These are phyloP conservation scores for Isoperla grammatica DNA, from an alignment of 2,888 invertebrate species.

Conservation along the genomic window DNA sequence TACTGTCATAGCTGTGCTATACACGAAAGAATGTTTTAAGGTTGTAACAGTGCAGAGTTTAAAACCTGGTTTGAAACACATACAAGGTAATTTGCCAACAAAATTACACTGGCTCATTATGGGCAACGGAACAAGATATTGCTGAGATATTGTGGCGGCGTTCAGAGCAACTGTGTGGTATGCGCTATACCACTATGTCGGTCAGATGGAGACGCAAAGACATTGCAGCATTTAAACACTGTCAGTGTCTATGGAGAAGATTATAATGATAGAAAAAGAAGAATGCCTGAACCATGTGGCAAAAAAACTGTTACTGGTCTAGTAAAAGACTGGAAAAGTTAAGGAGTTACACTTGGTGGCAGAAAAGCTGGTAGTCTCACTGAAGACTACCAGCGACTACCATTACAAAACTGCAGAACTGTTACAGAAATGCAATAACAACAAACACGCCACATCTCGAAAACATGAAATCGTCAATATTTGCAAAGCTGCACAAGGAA, in stretches of 20 bases:
- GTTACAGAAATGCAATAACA: slow-evolving; percentile 27
- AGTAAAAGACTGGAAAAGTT: slow-evolving; percentile 16
- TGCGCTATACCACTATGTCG: slow-evolving; percentile 20
- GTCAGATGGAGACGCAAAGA: slow-evolving; percentile 22
- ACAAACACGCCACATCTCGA: slow-evolving; percentile 24
- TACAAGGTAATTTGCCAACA: no score
- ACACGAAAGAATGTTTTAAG: neutral
- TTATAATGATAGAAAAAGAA: slow-evolving; percentile 21
- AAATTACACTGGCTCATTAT: no score
- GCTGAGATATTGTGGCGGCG: slow-evolving; percentile 1
- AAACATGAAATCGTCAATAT: no score
- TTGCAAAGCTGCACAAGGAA: no score
- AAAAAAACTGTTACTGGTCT: slow-evolving; percentile 26
- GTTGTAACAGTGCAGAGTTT: neutral
- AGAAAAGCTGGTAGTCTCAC: slow-evolving; percentile 22
- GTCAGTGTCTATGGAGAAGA: slow-evolving; percentile 8
- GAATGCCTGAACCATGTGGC: slow-evolving; percentile 30
- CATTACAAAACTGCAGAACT: slow-evolving; percentile 19
- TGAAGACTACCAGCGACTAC: no score
- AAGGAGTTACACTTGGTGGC: slow-evolving; percentile 22
- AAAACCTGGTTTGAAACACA: no score
- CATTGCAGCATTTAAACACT: neutral
- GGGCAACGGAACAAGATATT: no score
- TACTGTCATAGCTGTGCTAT: slow-evolving; percentile 3
- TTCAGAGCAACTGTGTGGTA: slow-evolving; percentile 9